These are phyloP conservation scores for Aptenodytes forsteri DNA, from an alignment of 2,113 vertebrate species.

Conservation along the genomic window DNA sequence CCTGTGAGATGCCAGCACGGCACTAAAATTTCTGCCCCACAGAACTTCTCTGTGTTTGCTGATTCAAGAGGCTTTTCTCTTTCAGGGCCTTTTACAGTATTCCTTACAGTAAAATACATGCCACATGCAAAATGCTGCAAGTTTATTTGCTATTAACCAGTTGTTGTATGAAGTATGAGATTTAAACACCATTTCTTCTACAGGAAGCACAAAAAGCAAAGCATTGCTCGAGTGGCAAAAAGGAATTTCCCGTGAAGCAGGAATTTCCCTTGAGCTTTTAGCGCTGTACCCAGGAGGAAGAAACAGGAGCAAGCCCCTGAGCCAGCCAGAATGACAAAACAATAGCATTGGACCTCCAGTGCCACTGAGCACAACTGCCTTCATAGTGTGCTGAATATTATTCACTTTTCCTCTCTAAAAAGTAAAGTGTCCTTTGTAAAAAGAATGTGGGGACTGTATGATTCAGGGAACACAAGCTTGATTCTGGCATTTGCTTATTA, in stretches of 20 bases:
- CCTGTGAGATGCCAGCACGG: background rate
- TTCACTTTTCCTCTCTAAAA: background rate
- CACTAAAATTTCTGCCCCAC: background rate
- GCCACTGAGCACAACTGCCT: background rate
- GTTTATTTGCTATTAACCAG: background rate
- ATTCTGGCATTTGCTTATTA: background rate
- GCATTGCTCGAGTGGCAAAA: background rate
- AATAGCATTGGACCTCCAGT: rapidly evolving
- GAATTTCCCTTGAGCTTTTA: background rate
- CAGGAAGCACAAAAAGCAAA: background rate
- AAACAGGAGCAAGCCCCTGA: background rate
- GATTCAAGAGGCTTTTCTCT: background rate
- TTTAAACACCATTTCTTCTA: background rate
- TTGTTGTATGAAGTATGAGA: background rate
- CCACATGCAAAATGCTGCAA: background rate
- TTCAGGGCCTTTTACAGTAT: background rate
- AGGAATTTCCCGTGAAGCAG: background rate
- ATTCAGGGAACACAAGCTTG: rapidly evolving
- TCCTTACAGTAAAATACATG: background rate
- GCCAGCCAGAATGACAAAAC: background rate
- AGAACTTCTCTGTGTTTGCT: background rate
- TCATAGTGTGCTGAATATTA: background rate
- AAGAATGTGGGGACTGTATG: background rate
- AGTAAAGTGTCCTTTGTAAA: background rate
- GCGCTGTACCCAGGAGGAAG: background rate